Percentiles rank a stretch among this genome's conserved stretches.
Conservation (phyloP, 1,140 invertebrate genomes). For the Camponotus vicinus region DNA sequence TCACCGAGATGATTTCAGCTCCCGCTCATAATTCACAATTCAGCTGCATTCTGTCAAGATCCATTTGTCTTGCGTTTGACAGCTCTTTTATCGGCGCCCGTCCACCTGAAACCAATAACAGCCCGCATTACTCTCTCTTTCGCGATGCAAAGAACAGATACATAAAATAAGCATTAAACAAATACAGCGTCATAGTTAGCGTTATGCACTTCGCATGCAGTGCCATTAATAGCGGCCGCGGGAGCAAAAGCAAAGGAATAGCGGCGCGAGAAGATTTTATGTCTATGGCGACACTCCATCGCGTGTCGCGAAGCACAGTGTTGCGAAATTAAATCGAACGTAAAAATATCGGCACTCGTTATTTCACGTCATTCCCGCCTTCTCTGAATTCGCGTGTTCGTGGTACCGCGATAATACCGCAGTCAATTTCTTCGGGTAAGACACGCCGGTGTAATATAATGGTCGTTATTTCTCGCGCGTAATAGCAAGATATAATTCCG, state of each 20-base stretch:
- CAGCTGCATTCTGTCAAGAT: constrained; percentile 1
- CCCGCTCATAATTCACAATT: neutral
- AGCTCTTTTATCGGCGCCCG: neutral
- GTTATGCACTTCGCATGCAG: constrained; percentile 23
- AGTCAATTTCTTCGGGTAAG: constrained; percentile 62
- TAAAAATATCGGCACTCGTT: constrained; percentile 31
- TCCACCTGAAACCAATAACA: constrained; percentile 17
- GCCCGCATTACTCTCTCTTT: neutral
- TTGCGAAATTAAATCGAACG: constrained; percentile 50
- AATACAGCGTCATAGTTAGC: constrained; percentile 7
- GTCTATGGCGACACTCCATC: constrained; percentile 48
- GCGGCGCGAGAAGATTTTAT: constrained; percentile 50
- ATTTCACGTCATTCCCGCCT: constrained; percentile 40
- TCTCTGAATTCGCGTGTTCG: constrained; percentile 42
- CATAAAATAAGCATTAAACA: constrained; percentile 29
- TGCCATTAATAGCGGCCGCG: constrained; percentile 28
- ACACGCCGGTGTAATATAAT: constrained; percentile 56
- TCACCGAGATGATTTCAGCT: neutral
- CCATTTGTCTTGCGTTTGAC: constrained; percentile 18
- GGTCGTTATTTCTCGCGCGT: constrained; percentile 62
- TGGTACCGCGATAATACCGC: constrained; percentile 40
- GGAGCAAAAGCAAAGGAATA: constrained; percentile 17
- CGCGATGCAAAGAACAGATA: constrained; percentile 14
- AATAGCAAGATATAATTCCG: constrained; percentile 39
- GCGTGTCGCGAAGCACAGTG: constrained; percentile 33